Conservation (phyloP, 2,888 invertebrate species). For the Rotaria socialis region DNA sequence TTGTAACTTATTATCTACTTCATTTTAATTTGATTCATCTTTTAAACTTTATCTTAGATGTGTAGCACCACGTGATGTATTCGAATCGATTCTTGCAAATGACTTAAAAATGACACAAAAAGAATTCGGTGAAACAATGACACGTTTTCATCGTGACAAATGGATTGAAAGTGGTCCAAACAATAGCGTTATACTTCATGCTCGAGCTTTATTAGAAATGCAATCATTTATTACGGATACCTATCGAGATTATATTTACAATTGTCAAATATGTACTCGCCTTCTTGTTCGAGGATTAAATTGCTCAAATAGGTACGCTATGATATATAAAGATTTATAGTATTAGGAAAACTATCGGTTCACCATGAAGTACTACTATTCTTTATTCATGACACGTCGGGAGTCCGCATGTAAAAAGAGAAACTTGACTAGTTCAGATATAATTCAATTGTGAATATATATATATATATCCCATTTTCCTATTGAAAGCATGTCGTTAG, state of each 20-base stretch:
- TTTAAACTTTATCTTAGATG: background rate
- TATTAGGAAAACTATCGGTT: too few relatives aligned
- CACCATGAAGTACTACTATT: too few relatives aligned
- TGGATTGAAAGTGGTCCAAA: constrained; percentile 32
- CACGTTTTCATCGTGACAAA: constrained; percentile 27
- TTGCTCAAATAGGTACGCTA: background rate
- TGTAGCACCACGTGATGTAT: background rate
- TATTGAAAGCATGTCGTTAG: too few relatives aligned
- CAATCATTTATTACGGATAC: constrained; percentile 20
- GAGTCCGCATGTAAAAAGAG: too few relatives aligned
- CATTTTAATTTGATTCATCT: too few relatives aligned
- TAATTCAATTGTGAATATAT: too few relatives aligned
- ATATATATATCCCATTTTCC: too few relatives aligned
- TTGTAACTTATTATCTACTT: too few relatives aligned
- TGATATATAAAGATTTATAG: background rate
- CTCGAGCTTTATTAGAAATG: constrained; percentile 21
- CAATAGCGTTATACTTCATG: constrained; percentile 26
- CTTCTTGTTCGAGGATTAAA: constrained; percentile 3
- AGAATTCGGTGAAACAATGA: background rate
- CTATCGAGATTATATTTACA: background rate
- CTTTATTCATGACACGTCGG: too few relatives aligned
- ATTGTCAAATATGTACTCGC: constrained; percentile 3
- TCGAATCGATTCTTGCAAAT: background rate
- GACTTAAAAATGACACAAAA: constrained; percentile 33
- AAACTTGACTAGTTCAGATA: too few relatives aligned